Evolutionary conservation across 2,797 vertebrate genomes (phyloP), one percentile per base, ranked within the genome.

Genomic region (Heliangelus exortis): DNA sequence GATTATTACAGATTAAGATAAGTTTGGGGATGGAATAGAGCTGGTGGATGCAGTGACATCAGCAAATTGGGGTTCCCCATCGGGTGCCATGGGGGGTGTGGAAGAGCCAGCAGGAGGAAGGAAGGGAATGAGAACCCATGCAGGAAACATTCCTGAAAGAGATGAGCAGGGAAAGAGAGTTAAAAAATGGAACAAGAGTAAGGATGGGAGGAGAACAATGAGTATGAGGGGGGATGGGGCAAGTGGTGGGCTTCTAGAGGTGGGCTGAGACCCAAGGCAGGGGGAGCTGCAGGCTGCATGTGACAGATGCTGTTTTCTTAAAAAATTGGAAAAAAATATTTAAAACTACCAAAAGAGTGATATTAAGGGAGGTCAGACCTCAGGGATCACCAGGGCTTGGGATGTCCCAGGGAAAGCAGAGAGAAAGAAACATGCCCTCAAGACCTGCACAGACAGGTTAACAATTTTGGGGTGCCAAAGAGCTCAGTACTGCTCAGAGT

Each of bases 1-100:
- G 92, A 92, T 94, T 90, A 82, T 71, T 72, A 61, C 7, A 61
- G 71, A 90, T 91, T 93, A 80, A 74, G 84, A 76, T 55, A 87
- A 67, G 50, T 84, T 95, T 90, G 14, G 3, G 80, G 80, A 50
- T 74, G 41, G 87, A 51, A 71, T 81, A 13, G 1, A 83, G 34
- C 47, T 48, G 61, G 23, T 91, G 50, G 10, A 21, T 4, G 62
- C 0, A 1, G 54, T n/a, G 84, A 28, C 36, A 41, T 6, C 61
- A 51, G 65, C 19, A n/a, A 68, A 51, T 4, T 4, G 0, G 63
- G 57, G 25, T 72, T 33, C 29, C 57, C 61, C 51, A 31, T 33
- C 31, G 11, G 72, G 33, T 16, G 22, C 12, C 14, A 4, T 0
- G 1, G 62, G 23, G 13, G 43, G 19, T 5, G 29, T 5, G 26